Evolutionary conservation across 2,888 invertebrate genomes (phyloP).

Genomic region (Campoplex capitator): DNA sequence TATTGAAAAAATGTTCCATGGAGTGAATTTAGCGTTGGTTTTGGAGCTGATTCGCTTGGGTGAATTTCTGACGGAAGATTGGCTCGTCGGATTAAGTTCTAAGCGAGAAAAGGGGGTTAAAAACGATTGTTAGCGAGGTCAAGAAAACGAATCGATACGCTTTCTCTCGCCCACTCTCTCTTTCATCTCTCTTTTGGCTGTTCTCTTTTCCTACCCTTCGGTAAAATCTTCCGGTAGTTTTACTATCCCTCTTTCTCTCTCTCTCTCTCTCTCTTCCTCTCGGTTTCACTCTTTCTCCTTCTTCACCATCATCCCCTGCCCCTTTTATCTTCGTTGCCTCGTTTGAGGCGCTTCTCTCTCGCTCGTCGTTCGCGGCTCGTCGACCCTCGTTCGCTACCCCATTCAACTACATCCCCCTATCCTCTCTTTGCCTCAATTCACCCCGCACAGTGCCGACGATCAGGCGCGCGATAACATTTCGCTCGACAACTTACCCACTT

Average conservation of each 20-base stretch:
- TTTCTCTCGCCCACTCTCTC: slow-evolving; percentile 74
- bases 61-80: slow-evolving; percentile 58
- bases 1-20: background rate
- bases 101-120: slow-evolving; percentile 35
- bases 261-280: slow-evolving; percentile 65
- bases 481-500: slow-evolving; percentile 83
- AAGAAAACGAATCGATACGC: slow-evolving; percentile 82
- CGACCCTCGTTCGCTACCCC: slow-evolving; percentile 80
- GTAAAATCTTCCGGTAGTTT: slow-evolving; percentile 65
- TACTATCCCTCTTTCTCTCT: slow-evolving; percentile 6
- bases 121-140: slow-evolving; percentile 79
- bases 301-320: slow-evolving; percentile 61
- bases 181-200: slow-evolving; percentile 66
- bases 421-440: slow-evolving; percentile 73
- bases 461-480: slow-evolving; percentile 82
- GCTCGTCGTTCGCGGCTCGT: slow-evolving; percentile 70
- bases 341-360: slow-evolving; percentile 45
- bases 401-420: slow-evolving; percentile 74
- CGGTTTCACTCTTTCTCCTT: background rate
- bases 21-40: background rate
- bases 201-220: slow-evolving; percentile 68
- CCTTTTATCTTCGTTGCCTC: slow-evolving; percentile 39
- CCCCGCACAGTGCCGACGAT: slow-evolving; percentile 78
- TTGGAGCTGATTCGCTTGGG: slow-evolving; percentile 13
- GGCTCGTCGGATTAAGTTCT: slow-evolving; percentile 62